Conservation (phyloP, 2,113 vertebrate genomes). For the Lophura nycthemera region DNA sequence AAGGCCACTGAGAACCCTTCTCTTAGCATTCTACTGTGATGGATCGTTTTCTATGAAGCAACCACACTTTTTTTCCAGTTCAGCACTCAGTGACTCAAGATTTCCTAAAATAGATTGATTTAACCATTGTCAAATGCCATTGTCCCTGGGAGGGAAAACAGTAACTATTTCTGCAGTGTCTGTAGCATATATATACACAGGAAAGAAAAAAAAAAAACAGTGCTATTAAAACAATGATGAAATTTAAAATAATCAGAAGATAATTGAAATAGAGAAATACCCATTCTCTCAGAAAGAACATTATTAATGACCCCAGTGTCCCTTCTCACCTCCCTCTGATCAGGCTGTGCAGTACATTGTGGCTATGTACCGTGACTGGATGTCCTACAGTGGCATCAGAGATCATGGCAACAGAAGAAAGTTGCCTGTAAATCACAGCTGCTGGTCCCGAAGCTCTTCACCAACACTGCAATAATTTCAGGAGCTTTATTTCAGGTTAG, state of each 20-base stretch:
- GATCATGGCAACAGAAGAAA: not conserved
- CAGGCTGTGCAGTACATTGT: not conserved
- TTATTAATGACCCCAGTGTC: not conserved
- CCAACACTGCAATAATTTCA: not conserved
- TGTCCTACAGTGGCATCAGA: not conserved
- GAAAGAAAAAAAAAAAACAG: not conserved
- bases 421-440: not conserved
- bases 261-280: not conserved
- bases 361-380: not conserved
- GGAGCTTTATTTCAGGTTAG: not conserved
- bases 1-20: not conserved
- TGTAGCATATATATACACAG: not conserved
- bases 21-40: not conserved
- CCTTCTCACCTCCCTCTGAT: accelerated
- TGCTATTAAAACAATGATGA: not conserved
- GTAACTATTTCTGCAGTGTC: not conserved
- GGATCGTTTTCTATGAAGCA: not conserved
- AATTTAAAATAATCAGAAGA: not conserved
- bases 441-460: not conserved
- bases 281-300: not conserved
- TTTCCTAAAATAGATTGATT: not conserved
- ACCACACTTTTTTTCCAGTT: not conserved
- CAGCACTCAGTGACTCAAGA: not conserved
- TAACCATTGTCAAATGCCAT: not conserved
- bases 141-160: not conserved